Percentiles rank a stretch among this genome's conserved stretches.
phyloP scores from a whole-genome alignment of 2,113 vertebrate species.

The Tyto alba region DNA sequence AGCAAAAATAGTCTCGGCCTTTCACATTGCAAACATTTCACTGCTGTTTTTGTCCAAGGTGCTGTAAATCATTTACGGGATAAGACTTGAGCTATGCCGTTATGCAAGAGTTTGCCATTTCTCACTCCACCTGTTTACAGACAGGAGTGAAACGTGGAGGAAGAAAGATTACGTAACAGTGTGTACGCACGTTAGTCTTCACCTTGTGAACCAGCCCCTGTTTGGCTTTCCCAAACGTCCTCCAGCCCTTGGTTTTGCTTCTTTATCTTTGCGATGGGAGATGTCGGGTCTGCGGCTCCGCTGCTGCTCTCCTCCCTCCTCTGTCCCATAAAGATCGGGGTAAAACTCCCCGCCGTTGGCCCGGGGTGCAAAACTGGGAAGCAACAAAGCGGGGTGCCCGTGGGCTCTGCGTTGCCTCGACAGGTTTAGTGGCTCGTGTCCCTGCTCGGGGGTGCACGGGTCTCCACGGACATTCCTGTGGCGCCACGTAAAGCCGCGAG shows the following conservation, averaged over 20 bases:
- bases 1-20: background rate
- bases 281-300: background rate
- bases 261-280: background rate
- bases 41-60: background rate
- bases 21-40: background rate
- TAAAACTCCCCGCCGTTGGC: too few relatives aligned
- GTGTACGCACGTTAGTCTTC: rapidly evolving
- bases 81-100: background rate
- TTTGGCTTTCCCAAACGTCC: background rate
- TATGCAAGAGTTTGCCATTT: background rate
- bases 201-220: background rate
- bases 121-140: background rate
- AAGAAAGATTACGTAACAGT: background rate
- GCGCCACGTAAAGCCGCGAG: rapidly evolving
- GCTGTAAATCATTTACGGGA: background rate
- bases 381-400: too few relatives aligned
- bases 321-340: too few relatives aligned
- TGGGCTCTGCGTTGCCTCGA: too few relatives aligned
- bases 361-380: too few relatives aligned
- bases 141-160: background rate
- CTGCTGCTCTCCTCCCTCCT: background rate
- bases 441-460: too few relatives aligned
- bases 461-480: background rate
- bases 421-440: too few relatives aligned
- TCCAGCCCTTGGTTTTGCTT: background rate